Evolutionary conservation across 2,888 invertebrate genomes (phyloP).

Genomic region (Phorcus lineatus): DNA sequence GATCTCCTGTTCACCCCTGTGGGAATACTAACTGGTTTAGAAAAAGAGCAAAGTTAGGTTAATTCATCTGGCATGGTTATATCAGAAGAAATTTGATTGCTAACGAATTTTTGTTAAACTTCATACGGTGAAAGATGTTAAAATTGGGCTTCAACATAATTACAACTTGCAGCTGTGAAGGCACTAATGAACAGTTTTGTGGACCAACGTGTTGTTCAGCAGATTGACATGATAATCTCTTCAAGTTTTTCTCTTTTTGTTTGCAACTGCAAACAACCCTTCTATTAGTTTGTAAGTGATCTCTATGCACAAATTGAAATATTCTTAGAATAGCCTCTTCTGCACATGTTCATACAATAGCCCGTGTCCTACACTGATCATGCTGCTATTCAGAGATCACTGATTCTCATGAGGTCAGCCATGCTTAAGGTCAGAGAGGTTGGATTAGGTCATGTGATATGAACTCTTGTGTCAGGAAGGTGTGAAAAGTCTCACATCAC

Average conservation of each 20-base stretch:
- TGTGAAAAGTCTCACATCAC: slow-evolving; percentile 14
- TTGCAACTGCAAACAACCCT: slow-evolving; percentile 2
- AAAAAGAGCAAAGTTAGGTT: too few species aligned
- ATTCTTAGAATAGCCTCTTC: background rate
- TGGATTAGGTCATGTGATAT: slow-evolving; percentile 11
- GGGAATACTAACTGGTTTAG: too few species aligned
- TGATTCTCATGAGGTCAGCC: background rate
- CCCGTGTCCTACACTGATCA: background rate
- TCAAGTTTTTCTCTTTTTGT: background rate
- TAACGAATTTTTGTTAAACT: too few species aligned
- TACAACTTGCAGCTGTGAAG: background rate
- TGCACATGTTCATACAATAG: slow-evolving; percentile 5
- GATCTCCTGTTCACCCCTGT: too few species aligned
- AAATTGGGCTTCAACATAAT: background rate
- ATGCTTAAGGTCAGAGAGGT: slow-evolving; percentile 4
- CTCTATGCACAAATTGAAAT: slow-evolving; percentile 2
- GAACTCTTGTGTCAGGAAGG: background rate
- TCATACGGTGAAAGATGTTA: background rate
- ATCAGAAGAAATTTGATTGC: background rate
- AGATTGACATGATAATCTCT: slow-evolving; percentile 17
- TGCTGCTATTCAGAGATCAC: background rate
- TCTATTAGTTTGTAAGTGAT: slow-evolving; percentile 14
- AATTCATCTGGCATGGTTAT: too few species aligned
- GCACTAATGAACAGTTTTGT: background rate
- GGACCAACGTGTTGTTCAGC: slow-evolving; percentile 15